Conservation (phyloP, 92 coral and sea anemone species). For the Zoanthus sociatus region DNA sequence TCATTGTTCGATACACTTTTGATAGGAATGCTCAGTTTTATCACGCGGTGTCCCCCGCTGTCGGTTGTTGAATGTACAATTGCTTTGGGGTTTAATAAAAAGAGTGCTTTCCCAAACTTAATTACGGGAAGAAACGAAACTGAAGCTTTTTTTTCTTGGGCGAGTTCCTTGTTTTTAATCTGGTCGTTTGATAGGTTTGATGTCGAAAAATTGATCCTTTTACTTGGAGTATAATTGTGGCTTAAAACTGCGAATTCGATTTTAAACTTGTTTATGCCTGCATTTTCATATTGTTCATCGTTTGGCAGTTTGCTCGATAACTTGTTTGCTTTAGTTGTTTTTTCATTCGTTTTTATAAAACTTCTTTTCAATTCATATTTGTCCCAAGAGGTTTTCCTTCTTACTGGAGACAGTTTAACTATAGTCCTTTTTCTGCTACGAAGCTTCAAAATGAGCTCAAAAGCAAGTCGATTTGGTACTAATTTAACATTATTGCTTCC, state of each 20-base stretch:
- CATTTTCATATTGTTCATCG: background rate
- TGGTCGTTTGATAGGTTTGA: background rate
- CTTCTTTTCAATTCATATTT: background rate
- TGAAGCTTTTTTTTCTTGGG: background rate
- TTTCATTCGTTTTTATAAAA: background rate
- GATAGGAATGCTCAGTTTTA: conserved; percentile 11
- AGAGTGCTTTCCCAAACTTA: conserved; percentile 31
- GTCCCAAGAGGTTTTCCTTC: background rate
- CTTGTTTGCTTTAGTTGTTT: background rate
- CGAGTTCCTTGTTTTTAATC: background rate
- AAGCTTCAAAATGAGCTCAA: background rate
- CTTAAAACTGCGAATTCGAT: background rate
- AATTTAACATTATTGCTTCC: background rate
- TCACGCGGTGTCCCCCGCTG: background rate
- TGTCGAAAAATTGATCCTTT: background rate
- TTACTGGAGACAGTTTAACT: conserved; percentile 22
- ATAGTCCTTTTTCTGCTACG: background rate
- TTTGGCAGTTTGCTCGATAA: conserved; percentile 1
- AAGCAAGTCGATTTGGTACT: conserved; percentile 8
- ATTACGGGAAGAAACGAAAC: conserved; percentile 23
- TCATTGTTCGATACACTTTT: background rate
- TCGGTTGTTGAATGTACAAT: conserved; percentile 13
- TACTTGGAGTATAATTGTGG: background rate
- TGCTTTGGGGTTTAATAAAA: conserved; percentile 21
- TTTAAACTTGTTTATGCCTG: background rate